phyloP scores from a whole-genome alignment of 1,140 invertebrate species.

The Psilanteris sp. region DNA sequence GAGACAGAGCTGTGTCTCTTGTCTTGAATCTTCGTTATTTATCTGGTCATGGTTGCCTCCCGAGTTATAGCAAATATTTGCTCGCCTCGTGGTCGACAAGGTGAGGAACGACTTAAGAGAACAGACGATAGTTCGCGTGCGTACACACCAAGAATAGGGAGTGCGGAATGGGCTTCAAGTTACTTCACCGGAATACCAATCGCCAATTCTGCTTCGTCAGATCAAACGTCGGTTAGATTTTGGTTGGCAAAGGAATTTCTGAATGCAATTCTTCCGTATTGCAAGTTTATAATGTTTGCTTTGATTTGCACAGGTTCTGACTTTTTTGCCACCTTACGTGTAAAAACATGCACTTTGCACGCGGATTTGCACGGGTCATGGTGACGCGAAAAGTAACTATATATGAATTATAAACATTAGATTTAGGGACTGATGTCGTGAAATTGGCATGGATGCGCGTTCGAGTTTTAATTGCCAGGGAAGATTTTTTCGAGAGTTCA shows the following conservation, averaged over 20 bases:
- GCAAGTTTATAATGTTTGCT: constrained; percentile 43
- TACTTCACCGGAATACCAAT: constrained; percentile 75
- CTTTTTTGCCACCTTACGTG: constrained; percentile 10
- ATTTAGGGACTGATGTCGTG: too few relatives aligned
- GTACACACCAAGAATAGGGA: constrained; percentile 68
- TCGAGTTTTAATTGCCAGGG: too few relatives aligned
- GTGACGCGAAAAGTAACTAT: too few relatives aligned
- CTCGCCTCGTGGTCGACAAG: constrained; percentile 70
- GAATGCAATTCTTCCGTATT: constrained; percentile 64
- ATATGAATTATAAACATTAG: too few relatives aligned
- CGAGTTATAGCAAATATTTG: constrained; percentile 77
- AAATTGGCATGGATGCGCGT: too few relatives aligned
- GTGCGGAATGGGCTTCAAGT: constrained; percentile 66
- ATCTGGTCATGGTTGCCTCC: constrained; percentile 63
- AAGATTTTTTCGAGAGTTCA: too few relatives aligned
- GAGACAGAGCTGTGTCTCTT: constrained; percentile 66
- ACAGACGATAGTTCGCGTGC: constrained; percentile 72
- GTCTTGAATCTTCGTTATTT: constrained; percentile 69
- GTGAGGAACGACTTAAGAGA: constrained; percentile 66
- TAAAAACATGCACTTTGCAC: too few relatives aligned
- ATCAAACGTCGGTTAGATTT: constrained; percentile 71
- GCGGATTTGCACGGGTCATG: too few relatives aligned
- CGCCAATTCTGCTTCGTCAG: constrained; percentile 69
- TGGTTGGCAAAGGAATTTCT: constrained; percentile 68
- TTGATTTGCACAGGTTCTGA: constrained; percentile 30